A percentile compares a stretch with the other conserved stretches of the same genome.
phyloP scores from a whole-genome alignment of 2,113 vertebrate genomes.

The Dinomys branickii region DNA sequence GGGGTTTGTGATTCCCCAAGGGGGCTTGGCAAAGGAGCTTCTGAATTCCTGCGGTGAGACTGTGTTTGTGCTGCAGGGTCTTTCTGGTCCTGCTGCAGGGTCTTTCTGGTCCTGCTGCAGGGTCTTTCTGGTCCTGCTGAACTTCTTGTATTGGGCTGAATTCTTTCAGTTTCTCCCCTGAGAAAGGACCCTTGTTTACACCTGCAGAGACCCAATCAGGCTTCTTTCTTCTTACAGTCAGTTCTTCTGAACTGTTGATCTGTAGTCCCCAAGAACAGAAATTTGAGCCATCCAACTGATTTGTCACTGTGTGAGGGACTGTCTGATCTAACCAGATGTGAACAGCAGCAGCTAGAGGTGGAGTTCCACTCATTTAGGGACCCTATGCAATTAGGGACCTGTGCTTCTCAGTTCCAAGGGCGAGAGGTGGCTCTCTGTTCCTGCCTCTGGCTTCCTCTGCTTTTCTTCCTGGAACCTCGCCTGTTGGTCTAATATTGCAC shows the following conservation, averaged over 20 bases:
- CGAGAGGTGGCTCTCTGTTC: background rate
- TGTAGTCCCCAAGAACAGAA: background rate
- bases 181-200: background rate
- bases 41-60: background rate
- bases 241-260: background rate
- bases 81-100: too few species aligned
- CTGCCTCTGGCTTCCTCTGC: background rate
- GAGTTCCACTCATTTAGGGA: background rate
- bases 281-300: background rate
- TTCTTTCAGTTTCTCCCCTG: background rate
- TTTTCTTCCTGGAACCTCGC: background rate
- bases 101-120: too few species aligned
- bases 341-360: background rate
- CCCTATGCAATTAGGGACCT: background rate
- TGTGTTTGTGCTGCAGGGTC: rapidly evolving
- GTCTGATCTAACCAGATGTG: background rate
- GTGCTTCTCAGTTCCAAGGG: background rate
- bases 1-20: background rate
- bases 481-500: background rate
- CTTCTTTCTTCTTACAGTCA: background rate
- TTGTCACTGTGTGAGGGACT: background rate
- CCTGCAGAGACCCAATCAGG: background rate
- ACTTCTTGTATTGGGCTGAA: background rate
- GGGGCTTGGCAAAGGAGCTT: background rate
- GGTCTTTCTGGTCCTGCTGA: background rate